These are phyloP conservation scores for Caenorhabditis imperialis DNA, from an alignment of 2,888 invertebrate species.

Conservation along the genomic window DNA sequence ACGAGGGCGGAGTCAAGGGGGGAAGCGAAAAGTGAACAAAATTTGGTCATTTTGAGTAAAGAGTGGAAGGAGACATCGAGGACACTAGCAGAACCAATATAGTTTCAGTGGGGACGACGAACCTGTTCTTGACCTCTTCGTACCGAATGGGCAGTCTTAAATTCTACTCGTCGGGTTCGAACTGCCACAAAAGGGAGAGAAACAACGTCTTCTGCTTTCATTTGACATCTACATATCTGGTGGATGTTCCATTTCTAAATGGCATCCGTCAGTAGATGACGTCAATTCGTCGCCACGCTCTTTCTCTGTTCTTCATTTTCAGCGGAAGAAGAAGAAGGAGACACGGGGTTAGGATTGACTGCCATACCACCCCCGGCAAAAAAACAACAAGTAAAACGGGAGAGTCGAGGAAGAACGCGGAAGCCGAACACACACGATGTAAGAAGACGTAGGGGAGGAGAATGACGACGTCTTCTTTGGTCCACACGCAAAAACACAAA, in stretches of 20 bases:
- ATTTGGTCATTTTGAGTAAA: constrained; percentile 3
- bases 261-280: constrained; percentile 31
- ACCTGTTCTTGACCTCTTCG: constrained; percentile 14
- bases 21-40: constrained; percentile 7
- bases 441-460: constrained; percentile 16
- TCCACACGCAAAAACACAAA: constrained; percentile 22
- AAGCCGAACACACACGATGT: constrained; percentile 27
- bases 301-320: constrained; percentile 36
- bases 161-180: too few relatives aligned
- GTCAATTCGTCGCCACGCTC: constrained; percentile 17
- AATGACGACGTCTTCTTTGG: neutral
- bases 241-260: constrained; percentile 15
- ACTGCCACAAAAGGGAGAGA: too few relatives aligned
- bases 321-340: constrained; percentile 8
- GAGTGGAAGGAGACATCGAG: neutral
- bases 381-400: constrained; percentile 45
- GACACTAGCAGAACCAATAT: constrained; percentile 16
- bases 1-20: constrained; percentile 28
- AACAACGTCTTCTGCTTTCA: too few relatives aligned
- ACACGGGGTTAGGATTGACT: neutral
- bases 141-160: too few relatives aligned
- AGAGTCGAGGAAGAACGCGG: constrained; percentile 20
- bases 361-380: constrained; percentile 39
- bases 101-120: constrained; percentile 29
- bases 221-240: constrained; percentile 33